phyloP scores from a whole-genome alignment of 2,113 vertebrate genomes.

The Hydrolagus affinis region DNA sequence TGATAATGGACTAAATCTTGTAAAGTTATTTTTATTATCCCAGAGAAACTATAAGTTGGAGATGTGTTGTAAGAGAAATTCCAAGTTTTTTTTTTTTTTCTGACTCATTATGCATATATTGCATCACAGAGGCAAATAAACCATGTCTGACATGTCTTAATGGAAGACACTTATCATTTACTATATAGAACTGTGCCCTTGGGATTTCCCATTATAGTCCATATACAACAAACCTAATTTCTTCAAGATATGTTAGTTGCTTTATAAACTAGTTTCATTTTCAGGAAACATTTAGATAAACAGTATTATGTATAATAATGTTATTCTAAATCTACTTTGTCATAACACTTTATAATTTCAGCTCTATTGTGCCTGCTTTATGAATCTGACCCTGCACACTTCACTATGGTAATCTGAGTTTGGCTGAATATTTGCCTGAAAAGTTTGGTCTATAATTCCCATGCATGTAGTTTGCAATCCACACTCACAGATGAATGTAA shows the following conservation, averaged over 20 bases:
- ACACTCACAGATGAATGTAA: slow-evolving; percentile 26
- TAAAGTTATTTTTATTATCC: slow-evolving; percentile 22
- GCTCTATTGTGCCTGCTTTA: neutral
- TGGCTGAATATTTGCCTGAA: neutral
- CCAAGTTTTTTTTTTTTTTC: slow-evolving; percentile 11
- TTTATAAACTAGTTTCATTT: slow-evolving; percentile 13
- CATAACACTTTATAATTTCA: neutral
- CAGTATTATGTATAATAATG: slow-evolving; percentile 8
- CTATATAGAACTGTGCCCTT: slow-evolving; percentile 9
- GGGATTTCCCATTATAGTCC: slow-evolving; percentile 7
- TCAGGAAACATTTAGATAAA: neutral
- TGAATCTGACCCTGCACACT: neutral
- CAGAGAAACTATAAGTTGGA: slow-evolving; percentile 9
- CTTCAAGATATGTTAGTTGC: slow-evolving; percentile 5
- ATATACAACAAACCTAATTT: neutral
- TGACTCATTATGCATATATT: slow-evolving; percentile 10
- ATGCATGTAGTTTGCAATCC: slow-evolving; percentile 9
- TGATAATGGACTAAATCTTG: slow-evolving; percentile 2
- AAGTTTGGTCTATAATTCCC: neutral
- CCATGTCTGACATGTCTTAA: slow-evolving; percentile 23
- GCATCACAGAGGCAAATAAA: slow-evolving; percentile 14
- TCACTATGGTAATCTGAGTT: neutral
- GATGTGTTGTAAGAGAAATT: slow-evolving; percentile 12
- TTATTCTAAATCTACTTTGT: neutral
- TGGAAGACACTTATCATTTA: neutral